Percentiles rank a stretch among this genome's conserved stretches.
These are phyloP conservation scores for Hypothenemus hampei DNA, from an alignment of 1,140 invertebrate species.

Conservation along the genomic window DNA sequence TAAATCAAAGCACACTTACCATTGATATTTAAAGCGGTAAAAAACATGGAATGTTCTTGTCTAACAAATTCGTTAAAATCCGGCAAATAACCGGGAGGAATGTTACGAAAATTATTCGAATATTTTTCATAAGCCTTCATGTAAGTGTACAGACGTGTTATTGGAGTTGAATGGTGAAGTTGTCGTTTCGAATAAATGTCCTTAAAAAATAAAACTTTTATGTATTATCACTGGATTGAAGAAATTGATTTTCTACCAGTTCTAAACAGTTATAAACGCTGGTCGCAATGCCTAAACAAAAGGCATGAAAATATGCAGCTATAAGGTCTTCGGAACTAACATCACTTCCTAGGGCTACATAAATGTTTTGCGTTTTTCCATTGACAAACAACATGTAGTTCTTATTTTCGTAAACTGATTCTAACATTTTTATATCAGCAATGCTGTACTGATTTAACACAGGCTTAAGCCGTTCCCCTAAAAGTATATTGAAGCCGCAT, in stretches of 20 bases:
- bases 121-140: slow-evolving; percentile 38
- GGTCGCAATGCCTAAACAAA: slow-evolving; percentile 46
- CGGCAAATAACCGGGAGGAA: slow-evolving; percentile 45
- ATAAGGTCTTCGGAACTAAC: slow-evolving; percentile 46
- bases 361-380: slow-evolving; percentile 45
- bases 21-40: slow-evolving; percentile 47
- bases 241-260: slow-evolving; percentile 33
- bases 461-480: slow-evolving; percentile 52
- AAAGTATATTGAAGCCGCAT: slow-evolving; percentile 51
- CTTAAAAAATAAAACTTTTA: slow-evolving; percentile 27
- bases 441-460: slow-evolving; percentile 43
- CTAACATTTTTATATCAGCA: slow-evolving; percentile 41
- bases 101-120: slow-evolving; percentile 39
- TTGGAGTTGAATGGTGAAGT: slow-evolving; percentile 36
- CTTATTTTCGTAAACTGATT: slow-evolving; percentile 44
- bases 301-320: slow-evolving; percentile 52
- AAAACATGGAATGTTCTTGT: slow-evolving; percentile 40
- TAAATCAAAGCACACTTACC: slow-evolving; percentile 40
- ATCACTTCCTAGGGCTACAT: slow-evolving; percentile 47
- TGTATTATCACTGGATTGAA: too few species aligned
- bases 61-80: slow-evolving; percentile 45
- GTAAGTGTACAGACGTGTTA: slow-evolving; percentile 35
- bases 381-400: slow-evolving; percentile 51
- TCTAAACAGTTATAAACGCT: slow-evolving; percentile 36
- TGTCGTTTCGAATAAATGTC: slow-evolving; percentile 38